These are phyloP conservation scores for Amphilophus citrinellus DNA, from an alignment of 2,113 vertebrate species.

Conservation along the genomic window DNA sequence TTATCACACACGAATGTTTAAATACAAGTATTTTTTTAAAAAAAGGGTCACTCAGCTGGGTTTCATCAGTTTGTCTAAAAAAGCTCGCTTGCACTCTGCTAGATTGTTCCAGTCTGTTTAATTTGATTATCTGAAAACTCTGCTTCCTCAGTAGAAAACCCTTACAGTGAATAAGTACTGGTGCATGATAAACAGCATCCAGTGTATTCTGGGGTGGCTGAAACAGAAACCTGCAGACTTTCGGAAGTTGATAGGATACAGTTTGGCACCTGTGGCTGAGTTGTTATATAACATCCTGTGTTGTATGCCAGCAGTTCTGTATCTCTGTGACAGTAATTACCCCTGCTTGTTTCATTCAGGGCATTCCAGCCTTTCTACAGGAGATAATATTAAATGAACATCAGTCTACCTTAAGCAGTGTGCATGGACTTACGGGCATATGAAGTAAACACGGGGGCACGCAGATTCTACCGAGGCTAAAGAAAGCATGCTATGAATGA, in stretches of 20 bases:
- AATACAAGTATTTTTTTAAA: neutral
- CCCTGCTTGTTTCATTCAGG: neutral
- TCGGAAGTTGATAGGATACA: neutral
- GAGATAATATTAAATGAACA: neutral
- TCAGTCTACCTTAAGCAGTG: neutral
- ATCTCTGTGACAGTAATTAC: neutral
- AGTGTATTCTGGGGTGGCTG: neutral
- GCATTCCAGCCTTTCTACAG: neutral
- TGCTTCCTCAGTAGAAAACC: neutral
- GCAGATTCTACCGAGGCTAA: neutral
- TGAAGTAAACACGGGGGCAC: neutral
- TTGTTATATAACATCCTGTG: constrained; percentile 24
- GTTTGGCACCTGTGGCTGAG: constrained; percentile 30
- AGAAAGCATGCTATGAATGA: neutral
- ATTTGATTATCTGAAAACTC: neutral
- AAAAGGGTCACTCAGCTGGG: neutral
- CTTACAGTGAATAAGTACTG: neutral
- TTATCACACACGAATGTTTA: neutral
- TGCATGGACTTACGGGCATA: neutral
- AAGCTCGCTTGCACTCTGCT: neutral
- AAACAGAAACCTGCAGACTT: constrained; percentile 21
- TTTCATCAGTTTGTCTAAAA: neutral
- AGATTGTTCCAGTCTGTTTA: neutral
- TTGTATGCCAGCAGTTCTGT: neutral
- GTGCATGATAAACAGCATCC: neutral